Percentiles rank a stretch among this genome's conserved stretches.
Conservation (phyloP, 2,113 vertebrate genomes). For the Otocyon megalotis region DNA sequence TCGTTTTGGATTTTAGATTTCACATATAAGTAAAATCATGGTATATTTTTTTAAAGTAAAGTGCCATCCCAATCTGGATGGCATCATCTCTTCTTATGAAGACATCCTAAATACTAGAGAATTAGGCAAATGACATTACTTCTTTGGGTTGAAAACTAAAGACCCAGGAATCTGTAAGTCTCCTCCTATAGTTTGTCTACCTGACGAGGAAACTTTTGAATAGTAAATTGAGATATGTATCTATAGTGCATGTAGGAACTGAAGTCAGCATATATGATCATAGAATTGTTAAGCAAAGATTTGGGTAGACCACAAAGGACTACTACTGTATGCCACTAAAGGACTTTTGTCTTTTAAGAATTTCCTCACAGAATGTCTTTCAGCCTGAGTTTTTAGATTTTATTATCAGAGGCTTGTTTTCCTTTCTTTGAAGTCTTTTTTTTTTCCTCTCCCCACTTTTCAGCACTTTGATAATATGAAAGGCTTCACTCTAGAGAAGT, state of each 20-base stretch:
- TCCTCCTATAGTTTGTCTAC: neutral
- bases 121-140: neutral
- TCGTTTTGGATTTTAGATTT: neutral
- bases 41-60: neutral
- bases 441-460: slow-evolving; percentile 47
- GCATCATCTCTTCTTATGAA: neutral
- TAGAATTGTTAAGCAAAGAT: slow-evolving; percentile 10
- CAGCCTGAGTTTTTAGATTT: slow-evolving; percentile 65
- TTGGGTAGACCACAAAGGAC: neutral
- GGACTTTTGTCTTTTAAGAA: neutral
- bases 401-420: slow-evolving; percentile 73
- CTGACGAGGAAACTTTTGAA: neutral
- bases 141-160: slow-evolving; percentile 38
- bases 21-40: neutral
- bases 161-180: neutral
- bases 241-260: neutral
- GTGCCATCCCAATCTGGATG: neutral
- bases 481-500: slow-evolving; percentile 76
- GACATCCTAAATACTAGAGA: neutral
- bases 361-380: slow-evolving; percentile 61
- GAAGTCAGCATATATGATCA: neutral
- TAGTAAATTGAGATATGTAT: neutral
- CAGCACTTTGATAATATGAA: slow-evolving; percentile 80
- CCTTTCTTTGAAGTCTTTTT: slow-evolving; percentile 66
- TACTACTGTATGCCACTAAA: neutral